Percentiles rank a stretch among this genome's conserved stretches.
phyloP scores from a whole-genome alignment of 2,113 vertebrate species.

The Axis porcinus region DNA sequence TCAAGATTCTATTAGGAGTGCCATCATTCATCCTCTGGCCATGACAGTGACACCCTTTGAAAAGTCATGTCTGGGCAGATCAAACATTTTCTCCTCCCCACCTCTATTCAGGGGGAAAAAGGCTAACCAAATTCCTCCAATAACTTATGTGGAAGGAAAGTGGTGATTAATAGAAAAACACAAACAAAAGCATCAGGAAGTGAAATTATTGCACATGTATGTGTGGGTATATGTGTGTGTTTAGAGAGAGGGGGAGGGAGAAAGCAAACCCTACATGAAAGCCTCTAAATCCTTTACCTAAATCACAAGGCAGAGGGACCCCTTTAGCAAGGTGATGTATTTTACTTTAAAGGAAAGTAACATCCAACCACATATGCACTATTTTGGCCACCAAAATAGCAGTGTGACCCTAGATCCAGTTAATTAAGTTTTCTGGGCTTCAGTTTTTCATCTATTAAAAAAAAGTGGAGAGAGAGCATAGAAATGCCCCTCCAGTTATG shows the following conservation, averaged over 20 bases:
- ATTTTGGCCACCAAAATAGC: background rate
- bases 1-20: slow-evolving; percentile 25
- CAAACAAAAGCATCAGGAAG: background rate
- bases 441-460: background rate
- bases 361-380: background rate
- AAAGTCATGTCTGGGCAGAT: background rate
- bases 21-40: background rate
- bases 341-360: slow-evolving; percentile 29
- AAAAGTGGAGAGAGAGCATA: background rate
- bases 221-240: background rate
- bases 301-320: slow-evolving; percentile 3
- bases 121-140: background rate
- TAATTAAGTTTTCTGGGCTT: background rate
- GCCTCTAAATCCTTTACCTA: background rate
- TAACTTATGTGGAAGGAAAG: background rate
- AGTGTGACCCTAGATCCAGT: background rate
- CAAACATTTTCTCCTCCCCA: background rate
- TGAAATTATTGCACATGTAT: background rate
- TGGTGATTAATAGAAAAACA: background rate
- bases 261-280: slow-evolving; percentile 18
- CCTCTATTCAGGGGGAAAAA: background rate
- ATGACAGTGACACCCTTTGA: background rate
- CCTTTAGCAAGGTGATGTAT: background rate
- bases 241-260: background rate
- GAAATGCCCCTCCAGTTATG: background rate